A percentile compares a stretch with the other conserved stretches of the same genome.
phyloP scores from a whole-genome alignment of 2,888 invertebrate species.

The Chaetoderma sp. region DNA sequence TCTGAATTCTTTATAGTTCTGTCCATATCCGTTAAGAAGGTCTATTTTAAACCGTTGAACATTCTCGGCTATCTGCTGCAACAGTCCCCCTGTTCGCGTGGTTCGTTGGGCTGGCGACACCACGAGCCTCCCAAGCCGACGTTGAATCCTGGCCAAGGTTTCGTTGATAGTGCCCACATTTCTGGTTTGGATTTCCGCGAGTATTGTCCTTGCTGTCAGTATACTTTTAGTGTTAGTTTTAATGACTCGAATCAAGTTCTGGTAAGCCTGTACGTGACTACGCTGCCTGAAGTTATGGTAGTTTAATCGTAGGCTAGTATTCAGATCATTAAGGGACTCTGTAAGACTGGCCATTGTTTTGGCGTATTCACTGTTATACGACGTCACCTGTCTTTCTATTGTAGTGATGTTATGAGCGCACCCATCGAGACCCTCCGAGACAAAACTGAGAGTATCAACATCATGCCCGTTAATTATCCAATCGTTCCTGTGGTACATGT shows the following conservation, averaged over 20 bases:
- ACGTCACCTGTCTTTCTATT: neutral
- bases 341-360: neutral
- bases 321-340: neutral
- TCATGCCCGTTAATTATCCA: neutral
- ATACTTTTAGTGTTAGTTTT: neutral
- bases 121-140: neutral
- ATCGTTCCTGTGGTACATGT: constrained; percentile 3
- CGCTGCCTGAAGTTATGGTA: neutral
- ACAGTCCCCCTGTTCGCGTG: neutral
- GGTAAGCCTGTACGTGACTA: neutral
- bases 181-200: neutral
- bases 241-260: neutral
- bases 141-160: neutral
- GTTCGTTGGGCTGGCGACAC: neutral
- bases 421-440: neutral
- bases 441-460: neutral
- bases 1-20: neutral
- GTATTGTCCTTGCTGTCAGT: neutral
- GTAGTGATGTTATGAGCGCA: neutral
- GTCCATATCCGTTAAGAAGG: neutral
- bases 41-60: neutral
- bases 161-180: neutral
- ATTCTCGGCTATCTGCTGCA: neutral
- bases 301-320: neutral
- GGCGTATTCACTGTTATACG: neutral